Base-by-base conservation (phyloP, 23 tunicate genomes). In the Corella eumyota region DNA sequence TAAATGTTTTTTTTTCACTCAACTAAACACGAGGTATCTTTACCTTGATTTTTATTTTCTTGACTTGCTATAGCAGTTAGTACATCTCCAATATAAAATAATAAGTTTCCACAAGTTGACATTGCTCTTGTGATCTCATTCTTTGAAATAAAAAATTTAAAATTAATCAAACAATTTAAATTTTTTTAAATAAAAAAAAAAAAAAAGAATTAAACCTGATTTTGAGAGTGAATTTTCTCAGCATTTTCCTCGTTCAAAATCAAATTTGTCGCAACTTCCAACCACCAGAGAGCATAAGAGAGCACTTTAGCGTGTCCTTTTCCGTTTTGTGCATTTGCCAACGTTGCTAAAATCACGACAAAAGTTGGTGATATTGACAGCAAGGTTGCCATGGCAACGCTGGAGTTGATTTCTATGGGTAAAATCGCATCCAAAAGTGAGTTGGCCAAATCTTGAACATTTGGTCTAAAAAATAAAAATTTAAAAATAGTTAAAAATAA, bases 301-400 rank as follows among this genome's bases (percentile, higher is more conserved):
- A 77, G 60, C 54, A 85, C 29, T 9, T 36, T 45, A 31, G 45
- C 32, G 54, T 85, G 95, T 36, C 95, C 95, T 3, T 27, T 34
- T 0, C 95, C 95, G 46, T 71, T 36, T 26, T 70, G 29, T 0
- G 85, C 77, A 20, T 85, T 73, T 3, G 95, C 85, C 26, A 85
- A 49, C 6, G 85, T 77, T 27, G 85, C 69, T 5, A 85, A 53
- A 30, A 85, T 77, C 7, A 31, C 67, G 0, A 70, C 73, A 32
- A 85, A 70, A 0, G 84, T 75, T 35, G 69, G 80, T 21, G 77
- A 84, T 4, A 75, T 70, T 11, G 40, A 9, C 26, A 56, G 77
- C 11, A 61, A 37, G 6, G 67, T 69, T 26, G 25, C 67, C 44
- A 25, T 30, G 53, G 82, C 82, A 6, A 58, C 82, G 33, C 58